Conservation (phyloP, 2,888 invertebrate species). For the Apamea anceps region DNA sequence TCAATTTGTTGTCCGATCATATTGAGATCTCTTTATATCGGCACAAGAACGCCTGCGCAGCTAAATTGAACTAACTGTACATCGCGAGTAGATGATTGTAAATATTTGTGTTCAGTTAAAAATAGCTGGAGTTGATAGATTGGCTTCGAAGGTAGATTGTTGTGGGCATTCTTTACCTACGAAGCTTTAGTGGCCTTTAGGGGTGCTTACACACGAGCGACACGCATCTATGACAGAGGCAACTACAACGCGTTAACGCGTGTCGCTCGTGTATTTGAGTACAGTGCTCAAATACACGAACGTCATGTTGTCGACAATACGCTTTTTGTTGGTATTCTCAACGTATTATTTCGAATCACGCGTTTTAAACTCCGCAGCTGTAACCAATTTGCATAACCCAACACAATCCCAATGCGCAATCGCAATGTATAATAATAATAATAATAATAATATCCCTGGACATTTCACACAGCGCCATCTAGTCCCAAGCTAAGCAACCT, state of each 20-base stretch:
- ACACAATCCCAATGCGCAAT: not conserved
- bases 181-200: not conserved
- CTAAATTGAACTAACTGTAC: conserved; percentile 86
- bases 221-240: too few relatives aligned
- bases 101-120: conserved; percentile 64
- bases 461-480: too few relatives aligned
- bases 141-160: conserved; percentile 16
- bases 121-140: conserved; percentile 55
- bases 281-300: too few relatives aligned
- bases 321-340: not conserved
- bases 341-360: not conserved
- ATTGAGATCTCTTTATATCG: conserved; percentile 81
- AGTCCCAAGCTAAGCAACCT: too few relatives aligned
- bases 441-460: too few relatives aligned
- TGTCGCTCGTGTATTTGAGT: too few relatives aligned
- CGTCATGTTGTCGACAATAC: too few relatives aligned
- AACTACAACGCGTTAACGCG: too few relatives aligned
- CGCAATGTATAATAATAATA: too few relatives aligned
- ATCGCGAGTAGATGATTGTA: conserved; percentile 57
- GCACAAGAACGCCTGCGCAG: conserved; percentile 66
- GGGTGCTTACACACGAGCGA: not conserved
- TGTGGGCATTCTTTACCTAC: conserved; percentile 9
- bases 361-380: not conserved
- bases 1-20: conserved; percentile 81
- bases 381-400: not conserved